Percentiles rank a stretch among this genome's conserved stretches.
Evolutionary conservation across 2,888 invertebrate genomes (phyloP).

Genomic region (Kryphioiulus occultus): DNA sequence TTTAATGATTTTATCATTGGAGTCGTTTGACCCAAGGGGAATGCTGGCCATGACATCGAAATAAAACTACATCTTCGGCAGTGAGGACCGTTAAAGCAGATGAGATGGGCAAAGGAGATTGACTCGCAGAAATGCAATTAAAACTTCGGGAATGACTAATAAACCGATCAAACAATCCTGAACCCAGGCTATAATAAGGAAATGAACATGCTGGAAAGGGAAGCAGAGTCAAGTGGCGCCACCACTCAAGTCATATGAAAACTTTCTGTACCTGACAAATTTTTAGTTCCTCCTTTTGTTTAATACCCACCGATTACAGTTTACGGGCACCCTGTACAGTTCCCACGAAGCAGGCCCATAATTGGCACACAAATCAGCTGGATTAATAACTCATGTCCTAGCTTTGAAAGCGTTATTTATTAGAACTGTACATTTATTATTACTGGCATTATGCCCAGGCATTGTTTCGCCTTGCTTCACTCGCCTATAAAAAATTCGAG

Average conservation of each 20-base stretch:
- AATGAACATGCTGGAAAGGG: slow-evolving; percentile 1
- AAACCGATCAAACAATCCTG: not conserved
- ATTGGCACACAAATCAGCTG: not conserved
- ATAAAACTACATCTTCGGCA: not conserved
- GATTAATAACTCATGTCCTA: not conserved
- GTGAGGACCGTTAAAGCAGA: not conserved
- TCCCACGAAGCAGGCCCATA: not conserved
- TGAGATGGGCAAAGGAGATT: not conserved
- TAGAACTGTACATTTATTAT: not conserved
- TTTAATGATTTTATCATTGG: not conserved
- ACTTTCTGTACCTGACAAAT: not conserved
- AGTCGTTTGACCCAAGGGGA: not conserved
- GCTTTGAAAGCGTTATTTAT: not conserved
- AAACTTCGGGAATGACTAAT: not conserved
- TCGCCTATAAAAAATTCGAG: not conserved
- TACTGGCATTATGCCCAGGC: not conserved
- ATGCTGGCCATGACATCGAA: not conserved
- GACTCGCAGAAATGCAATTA: not conserved
- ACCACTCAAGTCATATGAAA: not conserved
- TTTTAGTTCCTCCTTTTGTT: not conserved
- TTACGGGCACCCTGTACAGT: not conserved
- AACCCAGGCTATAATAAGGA: slow-evolving; percentile 21
- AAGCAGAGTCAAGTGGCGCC: not conserved
- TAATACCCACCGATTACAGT: not conserved
- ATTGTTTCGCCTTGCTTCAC: not conserved